Evolutionary conservation across 2,113 vertebrate genomes (phyloP), one percentile per base, ranked within the genome.

Genomic region (Rhinogobius similis): DNA sequence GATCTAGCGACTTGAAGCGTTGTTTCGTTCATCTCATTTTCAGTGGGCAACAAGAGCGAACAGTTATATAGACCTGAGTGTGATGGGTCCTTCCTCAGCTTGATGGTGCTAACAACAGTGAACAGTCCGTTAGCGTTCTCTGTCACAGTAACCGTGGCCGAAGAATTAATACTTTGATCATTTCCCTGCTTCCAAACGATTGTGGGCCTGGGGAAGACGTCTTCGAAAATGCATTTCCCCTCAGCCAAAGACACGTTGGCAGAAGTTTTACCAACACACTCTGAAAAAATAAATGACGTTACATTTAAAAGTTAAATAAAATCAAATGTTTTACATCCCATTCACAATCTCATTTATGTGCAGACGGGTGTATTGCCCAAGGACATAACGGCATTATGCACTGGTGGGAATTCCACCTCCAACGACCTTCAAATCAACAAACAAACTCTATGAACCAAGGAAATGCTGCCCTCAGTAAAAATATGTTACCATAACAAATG

Each of bases 181-280:
- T 1, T 32, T 78, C 43, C 0, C 7, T 7, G 0, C 7, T 43
- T 44, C 43, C 79, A 10, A 39, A 32, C 52, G 26, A 70, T 62
- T 64, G 55, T 10, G 3, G 75, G 69, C 0, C 0, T 0, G 21
- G 79, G 81, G 67, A 72, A 85, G 65, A 86, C 29, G 3, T 70
- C 77, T 1, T 5, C 13, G 52, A 90, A 90, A 7, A 12, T 21
- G 21, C 89, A 90, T 2, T 0, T 1, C 1, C 61, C 75, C 0
- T 23, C 2, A 5, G 56, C 26, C 0, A 2, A 0, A 4, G 67
- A 65, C 6, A 10, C 12, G 16, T 0, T 13, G 29, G 0, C 20
- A 0, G 0, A 0, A 1, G 1, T 1, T 0, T 0, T n/a, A 32
- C 12, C 62, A 8, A 24, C 0, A 46, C 67, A 87, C 9, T 26